A percentile compares a stretch with the other conserved stretches of the same genome.
Evolutionary conservation across 2,797 vertebrate species (phyloP).

Genomic region (Hylomyscus alleni): DNA sequence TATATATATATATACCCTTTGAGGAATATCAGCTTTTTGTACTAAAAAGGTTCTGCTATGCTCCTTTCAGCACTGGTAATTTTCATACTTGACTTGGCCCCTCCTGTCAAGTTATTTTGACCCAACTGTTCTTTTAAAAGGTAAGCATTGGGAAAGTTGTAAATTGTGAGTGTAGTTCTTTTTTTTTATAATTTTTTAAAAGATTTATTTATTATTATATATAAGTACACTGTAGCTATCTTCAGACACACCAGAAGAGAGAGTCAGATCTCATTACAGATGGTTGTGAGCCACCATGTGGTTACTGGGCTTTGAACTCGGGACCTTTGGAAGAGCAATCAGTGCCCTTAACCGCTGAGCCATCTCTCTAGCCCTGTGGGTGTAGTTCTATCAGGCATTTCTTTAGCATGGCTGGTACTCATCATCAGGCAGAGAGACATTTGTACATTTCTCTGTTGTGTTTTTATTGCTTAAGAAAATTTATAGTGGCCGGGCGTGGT

Average conservation of each 20-base stretch:
- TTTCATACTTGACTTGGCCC: neutral
- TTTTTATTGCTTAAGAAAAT: constrained; percentile 25
- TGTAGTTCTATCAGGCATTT: constrained; percentile 3
- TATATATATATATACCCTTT: neutral
- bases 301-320: too few relatives aligned
- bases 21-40: neutral
- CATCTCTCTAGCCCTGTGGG: too few relatives aligned
- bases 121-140: neutral
- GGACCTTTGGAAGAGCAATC: too few relatives aligned
- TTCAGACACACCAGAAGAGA: too few relatives aligned
- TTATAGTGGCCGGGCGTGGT: too few relatives aligned
- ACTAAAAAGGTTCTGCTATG: neutral
- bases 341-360: too few relatives aligned
- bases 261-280: too few relatives aligned
- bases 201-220: too few relatives aligned
- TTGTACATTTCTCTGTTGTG: constrained; percentile 33
- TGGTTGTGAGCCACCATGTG: too few relatives aligned
- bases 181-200: too few relatives aligned
- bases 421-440: neutral
- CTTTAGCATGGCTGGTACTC: neutral
- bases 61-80: neutral
- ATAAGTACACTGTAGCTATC: too few relatives aligned
- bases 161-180: neutral
- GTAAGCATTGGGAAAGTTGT: neutral
- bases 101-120: constrained; percentile 6